Evolutionary conservation across 2,888 invertebrate species (phyloP), one percentile per base, ranked within the genome.

Genomic region (Diaperis boleti): DNA sequence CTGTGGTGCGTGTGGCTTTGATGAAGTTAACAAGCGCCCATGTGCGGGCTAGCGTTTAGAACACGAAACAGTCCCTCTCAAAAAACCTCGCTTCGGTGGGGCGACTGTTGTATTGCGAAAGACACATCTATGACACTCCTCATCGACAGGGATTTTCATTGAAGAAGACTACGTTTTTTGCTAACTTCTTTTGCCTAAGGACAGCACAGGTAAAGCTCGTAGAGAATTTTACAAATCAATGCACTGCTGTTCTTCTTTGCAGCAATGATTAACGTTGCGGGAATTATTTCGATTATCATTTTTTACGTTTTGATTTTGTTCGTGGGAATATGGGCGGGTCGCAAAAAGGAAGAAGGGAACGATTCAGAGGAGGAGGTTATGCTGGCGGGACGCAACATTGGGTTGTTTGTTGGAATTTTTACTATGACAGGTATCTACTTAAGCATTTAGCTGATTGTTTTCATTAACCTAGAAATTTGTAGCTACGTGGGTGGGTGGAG

Each of bases 401-500:
- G 98, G 3, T 86, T 98, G 50, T 92, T 98, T 79, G 98, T 99
- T 60, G 98, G 98, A 44, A 95, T 98, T 74, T 98, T 99, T 79
- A 99, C 98, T 20, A 99, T 99, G 98, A 99, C 98, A 79, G 95
- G 95, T 95, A 79, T 66, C 17, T 33, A 2, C 17, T 14, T 6
- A 13, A 1, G 7, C 2, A 14, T 14, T 18, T 10, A n/a, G n/a
- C n/a, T n/a, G n/a, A 35, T 33, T 13, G n/a, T 8, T 29, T 15
- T 33, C 50, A 35, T 6, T 35, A 18, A 33, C 29, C 33, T 22
- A n/a, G 1, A 7, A 18, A 49, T 59, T 69, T 71, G 7, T 52
- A 95, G 98, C 98, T 42, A 99, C 98, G 10, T 99, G 99, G 98
- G 98, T 99, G 52, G 99, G 98, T 66, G 98, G 99, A 37, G 98